Base-by-base conservation (phyloP, 2,113 vertebrate species). In the Coracopsis vasa region DNA sequence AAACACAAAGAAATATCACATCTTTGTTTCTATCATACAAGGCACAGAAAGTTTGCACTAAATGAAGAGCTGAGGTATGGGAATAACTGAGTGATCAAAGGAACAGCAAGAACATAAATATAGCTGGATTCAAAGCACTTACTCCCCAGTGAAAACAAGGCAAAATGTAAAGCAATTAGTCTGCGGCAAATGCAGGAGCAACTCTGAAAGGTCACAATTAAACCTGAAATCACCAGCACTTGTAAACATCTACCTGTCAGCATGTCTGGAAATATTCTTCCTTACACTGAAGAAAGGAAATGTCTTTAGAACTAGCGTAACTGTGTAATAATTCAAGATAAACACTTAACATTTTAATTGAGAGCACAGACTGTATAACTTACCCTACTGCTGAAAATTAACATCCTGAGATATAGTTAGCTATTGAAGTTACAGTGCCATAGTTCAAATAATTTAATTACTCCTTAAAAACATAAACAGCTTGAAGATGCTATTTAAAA, bases 191-290 rank as follows among this genome's bases (percentile, higher is more conserved):
- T 45, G 41, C 39, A 92, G n/a, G 21, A 93, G 62, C 44, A 80
- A 78, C 29, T 77, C 67, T 35, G 28, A 89, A 92, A 95, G 69
- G 86, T 94, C 93, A 83, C 48, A 48, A 33, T 56, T 47, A 95
- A 94, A 89, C 44, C 45, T 87, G 70, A 92, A 95, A 89, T 92
- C 84, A 84, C 29, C 73, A 91, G 42, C 47, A 75, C 18, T 66
- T 74, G 35, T 71, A 84, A 92, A 86, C 60, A 64, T 39, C 21
- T 74, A 91, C 13, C 2, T 79, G 80, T 65, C 89, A 94, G 51
- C 2, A 1, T 33, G n/a, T 67, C 78, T 37, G 35, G 54, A 74
- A 61, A 74, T 65, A 75, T 60, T 81, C 35, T 66, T 13, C 54
- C 18, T 83, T 47, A 80, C 29, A 28, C 35, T 25, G 39, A 79